phyloP scores from a whole-genome alignment of 2,888 invertebrate genomes.

The Euplagia quadripunctaria region DNA sequence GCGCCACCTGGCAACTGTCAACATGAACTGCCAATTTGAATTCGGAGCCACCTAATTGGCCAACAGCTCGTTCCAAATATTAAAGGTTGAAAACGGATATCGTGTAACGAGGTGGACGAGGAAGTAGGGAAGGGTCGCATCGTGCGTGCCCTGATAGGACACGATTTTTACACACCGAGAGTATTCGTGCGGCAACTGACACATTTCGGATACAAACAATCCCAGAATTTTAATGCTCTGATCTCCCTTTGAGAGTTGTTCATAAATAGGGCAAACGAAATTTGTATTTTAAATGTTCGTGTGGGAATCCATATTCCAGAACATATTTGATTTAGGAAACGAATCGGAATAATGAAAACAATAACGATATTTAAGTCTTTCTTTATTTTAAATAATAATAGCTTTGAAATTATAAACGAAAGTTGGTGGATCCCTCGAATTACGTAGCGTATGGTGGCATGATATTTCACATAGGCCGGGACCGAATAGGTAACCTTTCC shows the following conservation, averaged over 20 bases:
- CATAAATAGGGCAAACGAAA: constrained; percentile 23
- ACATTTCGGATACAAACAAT: constrained; percentile 47
- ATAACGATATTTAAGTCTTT: constrained; percentile 22
- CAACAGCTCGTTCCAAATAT: constrained; percentile 74
- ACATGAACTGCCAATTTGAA: constrained; percentile 80
- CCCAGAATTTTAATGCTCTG: constrained; percentile 31
- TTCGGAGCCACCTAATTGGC: constrained; percentile 75
- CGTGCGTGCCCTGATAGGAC: constrained; percentile 36
- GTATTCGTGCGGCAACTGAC: constrained; percentile 39
- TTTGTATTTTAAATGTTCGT: constrained; percentile 16
- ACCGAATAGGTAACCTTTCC: constrained; percentile 79
- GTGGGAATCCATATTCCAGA: not conserved
- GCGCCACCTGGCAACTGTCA: constrained; percentile 80
- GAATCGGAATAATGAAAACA: constrained; percentile 7
- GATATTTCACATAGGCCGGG: constrained; percentile 73
- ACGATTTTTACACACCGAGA: constrained; percentile 48
- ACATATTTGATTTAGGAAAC: not conserved
- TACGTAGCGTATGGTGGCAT: constrained; percentile 70
- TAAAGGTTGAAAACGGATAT: constrained; percentile 65
- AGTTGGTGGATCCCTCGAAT: constrained; percentile 67
- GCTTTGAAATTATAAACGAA: constrained; percentile 39
- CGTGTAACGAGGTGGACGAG: constrained; percentile 58
- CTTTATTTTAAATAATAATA: constrained; percentile 37
- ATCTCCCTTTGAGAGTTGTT: constrained; percentile 33
- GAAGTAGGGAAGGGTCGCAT: constrained; percentile 45